Evolutionary conservation across 2,888 invertebrate genomes (phyloP).

Genomic region (Pilophorus perplexus): DNA sequence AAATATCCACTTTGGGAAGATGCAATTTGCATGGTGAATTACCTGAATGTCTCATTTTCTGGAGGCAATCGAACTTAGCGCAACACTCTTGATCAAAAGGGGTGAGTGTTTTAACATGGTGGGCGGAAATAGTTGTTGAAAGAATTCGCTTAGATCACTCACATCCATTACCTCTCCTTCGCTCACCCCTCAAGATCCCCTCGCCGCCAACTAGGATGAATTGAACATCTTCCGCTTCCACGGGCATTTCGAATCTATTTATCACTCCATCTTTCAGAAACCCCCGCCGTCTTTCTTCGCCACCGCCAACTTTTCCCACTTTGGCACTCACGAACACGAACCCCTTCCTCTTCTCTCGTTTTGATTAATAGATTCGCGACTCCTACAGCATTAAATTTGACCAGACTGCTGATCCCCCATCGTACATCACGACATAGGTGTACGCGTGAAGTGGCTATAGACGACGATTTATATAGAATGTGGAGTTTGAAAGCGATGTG

Average conservation of each 20-base stretch:
- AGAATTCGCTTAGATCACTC: no score
- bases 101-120: no score
- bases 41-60: no score
- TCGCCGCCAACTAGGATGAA: slow-evolving; percentile 1
- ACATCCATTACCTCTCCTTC: slow-evolving; percentile 16
- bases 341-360: background rate
- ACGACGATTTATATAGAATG: no score
- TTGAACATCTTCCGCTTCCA: slow-evolving; percentile 38
- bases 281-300: background rate
- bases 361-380: slow-evolving; percentile 6
- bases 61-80: no score
- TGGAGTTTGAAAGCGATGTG: no score
- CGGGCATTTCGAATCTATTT: slow-evolving; percentile 37
- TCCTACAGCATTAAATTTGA: background rate
- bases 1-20: no score
- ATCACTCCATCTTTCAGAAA: slow-evolving; percentile 28
- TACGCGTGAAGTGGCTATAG: no score
- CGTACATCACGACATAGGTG: background rate
- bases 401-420: background rate
- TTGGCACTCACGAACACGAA: background rate
- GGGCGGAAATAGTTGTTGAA: no score
- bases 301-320: background rate
- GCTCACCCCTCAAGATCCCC: background rate
- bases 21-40: no score
- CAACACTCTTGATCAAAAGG: no score